Evolutionary conservation across 2,113 vertebrate species (phyloP), one percentile per base, ranked within the genome.

Genomic region (Pagrus major): DNA sequence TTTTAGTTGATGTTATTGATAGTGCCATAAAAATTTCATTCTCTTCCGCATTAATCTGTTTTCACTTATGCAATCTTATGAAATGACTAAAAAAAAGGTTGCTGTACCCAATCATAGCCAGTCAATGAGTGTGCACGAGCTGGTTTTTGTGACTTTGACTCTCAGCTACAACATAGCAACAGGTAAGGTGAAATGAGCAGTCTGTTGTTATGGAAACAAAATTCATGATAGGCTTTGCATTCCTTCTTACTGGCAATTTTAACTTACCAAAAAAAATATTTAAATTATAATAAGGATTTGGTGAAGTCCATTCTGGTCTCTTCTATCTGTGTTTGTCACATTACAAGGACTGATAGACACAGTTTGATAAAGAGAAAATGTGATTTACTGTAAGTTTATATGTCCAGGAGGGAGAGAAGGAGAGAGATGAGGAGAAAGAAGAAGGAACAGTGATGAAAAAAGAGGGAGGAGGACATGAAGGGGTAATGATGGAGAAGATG

Each of bases 401-500:
- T 64, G 61, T 60, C 18, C 35, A 33, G 35, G 35, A 76, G 35
- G 29, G 55, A 73, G 27, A 63, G 41, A 37, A 46, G 33, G 58
- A 77, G 29, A 25, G 23, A 58, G 33, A 47, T 9, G 15, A 54
- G 21, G 41, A 51, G 55, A 44, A 21, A 31, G 61, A 65, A 47
- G 37, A 54, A 59, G 81, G 58, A 74, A 71, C 37, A 21, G 76
- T 80, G 77, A 83, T 71, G 71, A 77, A 61, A 80, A 52, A 51
- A 75, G n/a, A 80, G 71, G 55, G 52, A 64, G 49, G 70, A 73
- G 39, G 61, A 88, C 78, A 78, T 78, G 56, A 84, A 64, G 78
- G 54, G 80, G 81, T 67, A 76, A 86, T 85, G 83, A 89, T 75
- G 71, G 42, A 56, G 71, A 42, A 49, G 76, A 83, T 56, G 70